Percentiles rank a stretch among this genome's conserved stretches.
Conservation (phyloP, 1,140 invertebrate species). For the Mya arenaria region DNA sequence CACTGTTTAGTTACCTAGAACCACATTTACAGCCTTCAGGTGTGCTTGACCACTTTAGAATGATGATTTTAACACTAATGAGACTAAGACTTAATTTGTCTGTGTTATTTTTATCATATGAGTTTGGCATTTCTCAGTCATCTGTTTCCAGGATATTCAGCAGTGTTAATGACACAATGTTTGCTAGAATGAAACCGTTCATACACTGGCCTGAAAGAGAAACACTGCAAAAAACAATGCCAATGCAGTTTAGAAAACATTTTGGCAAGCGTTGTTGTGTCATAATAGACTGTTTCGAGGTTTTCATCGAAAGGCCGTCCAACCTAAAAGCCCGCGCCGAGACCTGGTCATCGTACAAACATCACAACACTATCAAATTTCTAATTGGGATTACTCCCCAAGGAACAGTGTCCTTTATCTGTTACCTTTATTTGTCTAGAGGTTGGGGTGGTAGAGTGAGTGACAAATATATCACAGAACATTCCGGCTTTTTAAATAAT, state of each 20-base stretch:
- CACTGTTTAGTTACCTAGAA: conserved; percentile 15
- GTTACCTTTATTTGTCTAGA: too few relatives aligned
- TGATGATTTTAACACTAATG: conserved; percentile 23
- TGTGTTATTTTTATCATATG: conserved; percentile 9
- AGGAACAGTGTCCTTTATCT: conserved; percentile 50
- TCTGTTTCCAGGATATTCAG: conserved; percentile 46
- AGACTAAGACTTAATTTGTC: conserved; percentile 33
- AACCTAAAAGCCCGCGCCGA: conserved; percentile 41
- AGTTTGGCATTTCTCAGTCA: conserved; percentile 30
- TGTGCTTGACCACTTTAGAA: conserved; percentile 13
- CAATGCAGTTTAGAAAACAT: conserved; percentile 51
- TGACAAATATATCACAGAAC: conserved; percentile 44
- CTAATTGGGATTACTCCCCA: conserved; percentile 56
- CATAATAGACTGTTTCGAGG: conserved; percentile 64
- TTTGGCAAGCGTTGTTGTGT: conserved; percentile 55
- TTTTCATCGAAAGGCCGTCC: conserved; percentile 48
- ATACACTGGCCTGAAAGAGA: conserved; percentile 58
- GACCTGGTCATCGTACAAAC: conserved; percentile 55
- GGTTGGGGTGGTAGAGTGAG: conserved; percentile 53
- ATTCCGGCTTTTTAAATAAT: conserved; percentile 45
- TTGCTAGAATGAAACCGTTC: conserved; percentile 24
- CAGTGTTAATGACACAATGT: conserved; percentile 44
- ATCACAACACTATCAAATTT: conserved; percentile 51
- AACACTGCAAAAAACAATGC: conserved; percentile 44
- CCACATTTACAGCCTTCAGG: neutral